Evolutionary conservation across 2,888 invertebrate species (phyloP), one percentile per base, ranked within the genome.

Genomic region (Sarcophaga variegata): DNA sequence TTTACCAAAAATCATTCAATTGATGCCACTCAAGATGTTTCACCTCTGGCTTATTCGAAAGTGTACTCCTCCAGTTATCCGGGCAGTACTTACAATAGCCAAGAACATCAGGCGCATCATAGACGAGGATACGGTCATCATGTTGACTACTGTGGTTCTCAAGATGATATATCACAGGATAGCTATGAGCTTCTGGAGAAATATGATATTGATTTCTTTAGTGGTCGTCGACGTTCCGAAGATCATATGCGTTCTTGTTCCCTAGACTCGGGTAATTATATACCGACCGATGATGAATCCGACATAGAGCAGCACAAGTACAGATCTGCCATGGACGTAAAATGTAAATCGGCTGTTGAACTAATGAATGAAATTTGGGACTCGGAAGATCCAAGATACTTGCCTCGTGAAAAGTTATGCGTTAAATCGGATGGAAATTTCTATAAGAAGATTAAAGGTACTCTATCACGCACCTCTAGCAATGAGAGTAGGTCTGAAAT

Each of bases 31-130:
- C 95, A 96, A 91, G 96, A 96, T 91, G 95, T 95, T 87, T 92
- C 91, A 0, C 94, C 94, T 86, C 93, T 95, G 77, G 94, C 95
- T 1, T 94, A 96, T 89, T 95, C 95, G 75, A 97, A 97, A 92
- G 96, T 97, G 6, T 97, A 97, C 93, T 97, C 97, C 27, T 97
- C 97, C 88, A 97, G 97, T 92, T 97, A 97, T 93, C 97, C 97
- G 27, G 97, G 97, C 81, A 97, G 97, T 76, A 95, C 96, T 5
- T 95, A 95, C 85, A 96, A 95, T 90, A 94, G 94, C 45, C 92
- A 93, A 67, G 92, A 93, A 66, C 90, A 92, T 78, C 90, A 91
- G 59, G 88, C 88, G n/a, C 92, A 90, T 77, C 88, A 89, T 49
- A 92, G 90, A 69, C 95, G 96, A 82, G 95, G 95, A 54, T 96